Conservation (phyloP, 2,888 invertebrate species). For the Cyclophora punctaria region DNA sequence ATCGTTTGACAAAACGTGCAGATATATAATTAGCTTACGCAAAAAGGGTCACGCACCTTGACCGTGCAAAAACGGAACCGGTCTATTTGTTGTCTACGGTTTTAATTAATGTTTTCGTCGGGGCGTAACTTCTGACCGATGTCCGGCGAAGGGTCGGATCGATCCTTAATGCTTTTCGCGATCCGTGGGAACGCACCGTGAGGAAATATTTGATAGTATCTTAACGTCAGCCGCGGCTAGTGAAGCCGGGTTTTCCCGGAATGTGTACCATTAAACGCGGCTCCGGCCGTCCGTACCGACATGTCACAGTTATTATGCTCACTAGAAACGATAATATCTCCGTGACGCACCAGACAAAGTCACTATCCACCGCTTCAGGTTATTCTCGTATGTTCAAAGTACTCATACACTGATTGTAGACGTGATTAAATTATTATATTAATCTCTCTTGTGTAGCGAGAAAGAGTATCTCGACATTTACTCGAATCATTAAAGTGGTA, state of each 20-base stretch:
- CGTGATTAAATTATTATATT: conserved; percentile 44
- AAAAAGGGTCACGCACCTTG: conserved; percentile 48
- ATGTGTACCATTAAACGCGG: conserved; percentile 62
- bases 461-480: neutral
- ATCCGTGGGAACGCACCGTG: conserved; percentile 60
- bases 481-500: neutral
- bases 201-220: conserved; percentile 52
- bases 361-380: conserved; percentile 37
- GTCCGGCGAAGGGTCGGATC: conserved; percentile 42
- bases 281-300: conserved; percentile 62
- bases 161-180: conserved; percentile 46
- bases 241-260: conserved; percentile 63
- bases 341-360: conserved; percentile 59
- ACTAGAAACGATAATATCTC: conserved; percentile 69
- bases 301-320: conserved; percentile 73
- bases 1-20: conserved; percentile 66
- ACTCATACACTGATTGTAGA: conserved; percentile 44
- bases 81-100: conserved; percentile 51
- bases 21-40: conserved; percentile 72
- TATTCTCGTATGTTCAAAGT: conserved; percentile 42
- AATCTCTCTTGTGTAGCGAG: conserved; percentile 12
- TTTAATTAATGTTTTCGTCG: conserved; percentile 69
- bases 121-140: conserved; percentile 57
- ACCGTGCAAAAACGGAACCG: conserved; percentile 57
- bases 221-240: conserved; percentile 55